Evolutionary conservation across 2,113 vertebrate species (phyloP).

Genomic region (Pleuronectes platessa): DNA sequence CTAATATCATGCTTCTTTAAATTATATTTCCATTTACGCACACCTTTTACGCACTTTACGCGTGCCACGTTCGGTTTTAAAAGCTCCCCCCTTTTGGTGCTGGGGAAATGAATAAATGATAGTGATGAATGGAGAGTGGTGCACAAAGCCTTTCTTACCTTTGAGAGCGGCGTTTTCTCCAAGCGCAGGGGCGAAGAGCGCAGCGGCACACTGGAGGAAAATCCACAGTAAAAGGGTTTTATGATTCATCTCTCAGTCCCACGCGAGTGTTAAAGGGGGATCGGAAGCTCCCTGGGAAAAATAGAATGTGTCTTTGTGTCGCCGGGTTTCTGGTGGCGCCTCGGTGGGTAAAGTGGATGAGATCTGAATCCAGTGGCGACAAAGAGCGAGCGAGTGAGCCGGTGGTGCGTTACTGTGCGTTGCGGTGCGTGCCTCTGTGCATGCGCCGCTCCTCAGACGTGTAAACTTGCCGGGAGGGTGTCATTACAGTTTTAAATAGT

Average conservation of each 20-base stretch:
- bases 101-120: neutral
- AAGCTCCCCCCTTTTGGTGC: neutral
- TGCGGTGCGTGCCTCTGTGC: neutral
- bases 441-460: conserved; percentile 34
- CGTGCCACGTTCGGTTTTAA: neutral
- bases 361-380: conserved; percentile 36
- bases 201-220: conserved; percentile 52
- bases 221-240: conserved; percentile 60
- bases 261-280: neutral
- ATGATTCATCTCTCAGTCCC: conserved; percentile 68
- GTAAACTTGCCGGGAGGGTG: conserved; percentile 53
- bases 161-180: conserved; percentile 58
- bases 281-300: neutral
- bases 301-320: neutral
- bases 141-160: conserved; percentile 70
- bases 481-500: conserved; percentile 84
- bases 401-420: conserved; percentile 29
- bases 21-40: neutral
- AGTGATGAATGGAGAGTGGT: conserved; percentile 28
- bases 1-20: too few species aligned
- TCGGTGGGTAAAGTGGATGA: neutral
- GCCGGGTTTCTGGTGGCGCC: neutral
- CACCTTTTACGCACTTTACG: neutral
- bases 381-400: conserved; percentile 30
- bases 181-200: conserved; percentile 32